These are phyloP conservation scores for Drosophila orosa DNA, from an alignment of 1,140 invertebrate species.

Conservation along the genomic window DNA sequence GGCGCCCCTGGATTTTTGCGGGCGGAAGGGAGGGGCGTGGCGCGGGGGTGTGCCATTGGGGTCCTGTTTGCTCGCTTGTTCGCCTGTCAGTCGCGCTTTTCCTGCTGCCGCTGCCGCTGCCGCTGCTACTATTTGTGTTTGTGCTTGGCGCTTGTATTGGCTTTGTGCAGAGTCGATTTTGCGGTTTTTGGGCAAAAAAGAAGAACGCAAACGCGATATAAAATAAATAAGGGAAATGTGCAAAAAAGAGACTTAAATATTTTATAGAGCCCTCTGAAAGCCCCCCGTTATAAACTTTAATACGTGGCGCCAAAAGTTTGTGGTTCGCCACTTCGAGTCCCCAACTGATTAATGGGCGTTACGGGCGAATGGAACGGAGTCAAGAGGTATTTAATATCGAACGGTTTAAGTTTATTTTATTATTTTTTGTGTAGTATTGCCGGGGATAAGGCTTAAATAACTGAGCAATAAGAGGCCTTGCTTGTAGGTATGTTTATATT, in stretches of 20 bases:
- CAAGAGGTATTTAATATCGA: constrained; percentile 15
- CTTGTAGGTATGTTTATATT: background rate
- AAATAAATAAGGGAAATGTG: constrained; percentile 41
- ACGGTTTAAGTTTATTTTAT: background rate
- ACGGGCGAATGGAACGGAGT: constrained; percentile 16
- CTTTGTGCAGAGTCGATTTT: constrained; percentile 61
- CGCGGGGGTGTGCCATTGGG: background rate
- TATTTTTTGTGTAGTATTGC: background rate
- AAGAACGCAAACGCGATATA: constrained; percentile 42
- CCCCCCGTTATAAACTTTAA: constrained; percentile 40
- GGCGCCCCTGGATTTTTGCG: constrained; percentile 17
- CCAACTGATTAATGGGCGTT: constrained; percentile 32
- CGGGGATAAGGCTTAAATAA: background rate
- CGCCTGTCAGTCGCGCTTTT: constrained; percentile 38
- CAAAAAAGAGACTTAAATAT: constrained; percentile 54
- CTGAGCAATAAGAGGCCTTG: background rate
- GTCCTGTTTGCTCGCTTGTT: constrained; percentile 33
- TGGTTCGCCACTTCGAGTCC: constrained; percentile 29
- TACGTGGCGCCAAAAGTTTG: constrained; percentile 30
- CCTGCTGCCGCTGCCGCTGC: constrained; percentile 35
- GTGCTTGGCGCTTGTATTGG: constrained; percentile 23
- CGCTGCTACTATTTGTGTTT: constrained; percentile 33
- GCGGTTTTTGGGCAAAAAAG: constrained; percentile 68
- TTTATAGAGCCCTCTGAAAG: constrained; percentile 33
- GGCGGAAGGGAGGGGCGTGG: background rate